phyloP scores from a whole-genome alignment of 2,797 vertebrate species.

The Rhyacichthys aspro region DNA sequence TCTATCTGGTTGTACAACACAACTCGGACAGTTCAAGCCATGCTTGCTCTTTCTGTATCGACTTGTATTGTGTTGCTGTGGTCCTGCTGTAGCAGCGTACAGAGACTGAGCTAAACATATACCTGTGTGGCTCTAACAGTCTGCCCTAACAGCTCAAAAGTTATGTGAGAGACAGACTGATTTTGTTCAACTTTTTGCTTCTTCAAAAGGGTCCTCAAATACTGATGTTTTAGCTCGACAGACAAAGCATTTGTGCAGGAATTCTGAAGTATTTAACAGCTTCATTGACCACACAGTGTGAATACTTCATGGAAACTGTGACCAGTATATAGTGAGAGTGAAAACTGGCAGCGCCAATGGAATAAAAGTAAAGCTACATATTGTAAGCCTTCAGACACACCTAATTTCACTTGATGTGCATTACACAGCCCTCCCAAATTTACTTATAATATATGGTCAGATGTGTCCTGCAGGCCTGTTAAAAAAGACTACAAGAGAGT shows the following conservation, averaged over 20 bases:
- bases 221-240: constrained; percentile 9
- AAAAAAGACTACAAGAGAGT: background rate
- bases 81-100: constrained; percentile 37
- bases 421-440: constrained; percentile 5
- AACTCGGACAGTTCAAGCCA: constrained; percentile 43
- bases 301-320: constrained; percentile 7
- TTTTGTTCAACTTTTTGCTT: constrained; percentile 8
- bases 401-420: constrained; percentile 12
- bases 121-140: constrained; percentile 3
- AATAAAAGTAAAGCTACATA: constrained; percentile 19
- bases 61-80: constrained; percentile 44
- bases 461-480: constrained; percentile 2
- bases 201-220: background rate
- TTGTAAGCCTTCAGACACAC: constrained; percentile 11
- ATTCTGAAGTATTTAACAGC: constrained; percentile 2
- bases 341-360: constrained; percentile 4
- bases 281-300: constrained; percentile 6
- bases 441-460: constrained; percentile 12
- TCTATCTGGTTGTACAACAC: constrained; percentile 40
- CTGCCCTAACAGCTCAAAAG: constrained; percentile 9
- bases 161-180: constrained; percentile 29
- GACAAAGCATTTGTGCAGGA: constrained; percentile 1
- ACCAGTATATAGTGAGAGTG: background rate
- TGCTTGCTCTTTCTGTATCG: constrained; percentile 39
- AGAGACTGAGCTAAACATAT: constrained; percentile 29